A percentile compares a stretch with the other conserved stretches of the same genome.
phyloP scores from a whole-genome alignment of 37 sponge, comb jelly and placozoan genomes.

The Lycopodina hypogea region DNA sequence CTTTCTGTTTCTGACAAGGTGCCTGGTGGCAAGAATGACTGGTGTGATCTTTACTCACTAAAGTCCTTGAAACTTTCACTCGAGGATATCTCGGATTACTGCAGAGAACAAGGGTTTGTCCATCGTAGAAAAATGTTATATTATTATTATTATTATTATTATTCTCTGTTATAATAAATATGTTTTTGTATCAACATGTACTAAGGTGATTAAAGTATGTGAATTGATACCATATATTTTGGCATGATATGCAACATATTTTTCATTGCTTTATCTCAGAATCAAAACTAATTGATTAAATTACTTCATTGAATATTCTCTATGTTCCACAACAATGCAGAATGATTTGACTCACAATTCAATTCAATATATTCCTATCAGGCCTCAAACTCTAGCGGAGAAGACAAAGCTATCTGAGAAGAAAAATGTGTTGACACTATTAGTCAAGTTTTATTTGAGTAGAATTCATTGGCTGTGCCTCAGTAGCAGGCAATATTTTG shows the following conservation, averaged over 20 bases:
- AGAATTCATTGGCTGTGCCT: slow-evolving; percentile 11
- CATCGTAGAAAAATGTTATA: too few species aligned
- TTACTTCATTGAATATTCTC: too few species aligned
- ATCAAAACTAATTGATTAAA: too few species aligned
- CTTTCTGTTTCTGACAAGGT: too few species aligned
- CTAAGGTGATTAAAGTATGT: too few species aligned
- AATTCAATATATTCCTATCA: neutral
- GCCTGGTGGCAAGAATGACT: neutral
- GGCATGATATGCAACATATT: too few species aligned
- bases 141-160: too few species aligned
- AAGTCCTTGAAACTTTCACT: slow-evolving; percentile 25
- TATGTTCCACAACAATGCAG: slow-evolving; percentile 12
- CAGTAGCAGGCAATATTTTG: slow-evolving; percentile 26
- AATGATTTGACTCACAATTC: slow-evolving; percentile 1
- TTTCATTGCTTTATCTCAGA: too few species aligned
- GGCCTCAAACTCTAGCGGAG: slow-evolving; percentile 5
- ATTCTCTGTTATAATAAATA: too few species aligned
- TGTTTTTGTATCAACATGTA: too few species aligned
- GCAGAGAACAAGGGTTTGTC: slow-evolving; percentile 19
- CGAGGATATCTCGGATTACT: slow-evolving; percentile 7
- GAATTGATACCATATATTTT: too few species aligned
- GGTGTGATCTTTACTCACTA: slow-evolving; percentile 16
- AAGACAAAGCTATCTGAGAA: slow-evolving; percentile 15
- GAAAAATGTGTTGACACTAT: neutral
- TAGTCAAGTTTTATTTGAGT: slow-evolving; percentile 26